A percentile compares a stretch with the other conserved stretches of the same genome.
These are phyloP conservation scores for Alcedo atthis DNA, from an alignment of 2,797 vertebrate genomes.

Conservation along the genomic window DNA sequence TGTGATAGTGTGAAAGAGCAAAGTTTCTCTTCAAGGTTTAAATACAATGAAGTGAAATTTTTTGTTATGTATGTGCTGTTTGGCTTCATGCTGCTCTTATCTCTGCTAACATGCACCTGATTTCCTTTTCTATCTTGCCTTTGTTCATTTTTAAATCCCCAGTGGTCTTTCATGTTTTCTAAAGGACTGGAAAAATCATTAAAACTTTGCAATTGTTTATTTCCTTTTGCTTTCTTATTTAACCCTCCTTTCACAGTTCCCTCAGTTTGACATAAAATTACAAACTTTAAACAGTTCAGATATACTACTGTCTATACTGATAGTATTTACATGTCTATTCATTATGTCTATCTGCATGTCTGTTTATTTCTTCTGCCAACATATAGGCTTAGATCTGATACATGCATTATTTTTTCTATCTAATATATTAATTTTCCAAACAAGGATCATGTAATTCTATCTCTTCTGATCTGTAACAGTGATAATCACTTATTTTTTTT, in stretches of 20 bases:
- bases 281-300: neutral
- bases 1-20: constrained; percentile 36
- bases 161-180: constrained; percentile 53
- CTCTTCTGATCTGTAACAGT: neutral
- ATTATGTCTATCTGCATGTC: neutral
- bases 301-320: neutral
- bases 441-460: neutral
- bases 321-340: neutral
- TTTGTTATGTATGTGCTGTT: constrained; percentile 30
- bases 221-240: constrained; percentile 31
- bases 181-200: constrained; percentile 48
- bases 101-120: constrained; percentile 39
- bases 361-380: neutral
- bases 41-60: constrained; percentile 52
- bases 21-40: constrained; percentile 55
- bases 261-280: neutral
- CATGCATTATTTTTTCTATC: neutral
- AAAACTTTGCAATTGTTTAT: constrained; percentile 63
- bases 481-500: neutral
- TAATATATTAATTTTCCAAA: neutral
- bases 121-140: constrained; percentile 57
- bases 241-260: neutral
- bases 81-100: constrained; percentile 61
- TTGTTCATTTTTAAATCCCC: constrained; percentile 43
- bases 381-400: neutral